These are phyloP conservation scores for Babyrousa celebensis DNA, from an alignment of 2,797 vertebrate species.

Conservation along the genomic window DNA sequence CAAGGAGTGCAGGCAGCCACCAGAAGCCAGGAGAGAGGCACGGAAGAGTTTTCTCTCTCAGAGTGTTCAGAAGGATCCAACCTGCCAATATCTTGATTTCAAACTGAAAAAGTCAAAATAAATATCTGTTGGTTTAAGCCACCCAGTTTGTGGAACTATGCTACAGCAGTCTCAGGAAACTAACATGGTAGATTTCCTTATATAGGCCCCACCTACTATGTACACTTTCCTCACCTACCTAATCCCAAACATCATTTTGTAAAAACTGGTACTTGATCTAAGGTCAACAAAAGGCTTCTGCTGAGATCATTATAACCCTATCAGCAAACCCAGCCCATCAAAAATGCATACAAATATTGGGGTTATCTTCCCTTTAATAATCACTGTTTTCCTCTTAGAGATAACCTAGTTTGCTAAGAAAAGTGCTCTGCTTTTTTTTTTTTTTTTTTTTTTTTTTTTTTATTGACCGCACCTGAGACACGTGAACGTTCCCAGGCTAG, in stretches of 20 bases:
- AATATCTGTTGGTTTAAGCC: background rate
- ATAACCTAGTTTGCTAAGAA: background rate
- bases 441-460: too few species aligned
- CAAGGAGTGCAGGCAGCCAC: background rate
- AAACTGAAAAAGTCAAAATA: background rate
- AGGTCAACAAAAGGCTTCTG: background rate
- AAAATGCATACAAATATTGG: background rate
- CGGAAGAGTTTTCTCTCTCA: background rate
- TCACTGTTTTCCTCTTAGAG: background rate
- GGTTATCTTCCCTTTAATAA: background rate
- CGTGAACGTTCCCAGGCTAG: too few species aligned
- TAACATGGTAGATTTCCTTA: background rate
- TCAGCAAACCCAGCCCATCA: background rate
- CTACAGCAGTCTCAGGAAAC: background rate
- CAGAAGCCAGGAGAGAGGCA: background rate
- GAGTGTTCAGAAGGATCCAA: background rate
- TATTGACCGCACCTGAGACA: too few species aligned
- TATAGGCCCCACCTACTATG: background rate
- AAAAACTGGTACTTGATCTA: background rate
- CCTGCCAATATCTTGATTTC: background rate
- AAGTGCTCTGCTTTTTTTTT: too few species aligned
- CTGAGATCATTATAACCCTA: background rate
- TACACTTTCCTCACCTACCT: background rate
- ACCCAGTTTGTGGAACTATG: background rate
- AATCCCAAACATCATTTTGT: background rate